Evolutionary conservation across 30 jellyfish, hydroid and myxozoan species (phyloP), one percentile per base, ranked within the genome.

Genomic region (Phacellophora camtschatica): DNA sequence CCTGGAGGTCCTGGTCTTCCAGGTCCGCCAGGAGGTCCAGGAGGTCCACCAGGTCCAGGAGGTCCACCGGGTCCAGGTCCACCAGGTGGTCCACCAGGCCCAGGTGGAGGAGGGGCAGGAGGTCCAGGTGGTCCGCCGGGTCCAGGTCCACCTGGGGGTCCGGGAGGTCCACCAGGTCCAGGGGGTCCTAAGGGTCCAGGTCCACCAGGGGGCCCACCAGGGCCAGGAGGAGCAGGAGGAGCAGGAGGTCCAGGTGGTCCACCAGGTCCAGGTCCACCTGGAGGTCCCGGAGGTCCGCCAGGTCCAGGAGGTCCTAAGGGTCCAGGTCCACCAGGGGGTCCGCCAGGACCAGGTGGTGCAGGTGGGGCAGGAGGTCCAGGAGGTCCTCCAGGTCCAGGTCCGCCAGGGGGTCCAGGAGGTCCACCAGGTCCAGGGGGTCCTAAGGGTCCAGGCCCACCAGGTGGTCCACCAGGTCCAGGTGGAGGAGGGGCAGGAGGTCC

Each of bases 281-380:
- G 85, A 49, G 85, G 85, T 71, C 85, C 85, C 0, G 85, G 85
- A 2, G 85, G 82, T 43, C 87, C 66, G 18, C 96, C 88, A 39
- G 97, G 94, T 0, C 88, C 90, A 65, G 97, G 88, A 57, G 95
- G 89, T 50, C 82, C 83, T 35, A 76, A 59, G 19, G 94, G 91
- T 80, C 95, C 94, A 50, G 89, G 77, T 54, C 89, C 85, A 23
- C 89, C 88, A 74, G 95, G 91, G 30, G 95, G 96, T 66, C 97
- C 97, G 11, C 87, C 95, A 18, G 97, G 97, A 10, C 97, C 97
- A 25, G 95, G 95, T 16, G 99, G 94, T 77, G 88, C 97, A 5
- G 95, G 95, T 24, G 85, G 77, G 18, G 96, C 98, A 31, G 95
- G 95, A 32, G 98, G 96, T 76, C 98, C 98, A 36, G 96, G 97